Base-by-base conservation (phyloP, 2,888 invertebrate species). In the Drosophila kambysellisi region DNA sequence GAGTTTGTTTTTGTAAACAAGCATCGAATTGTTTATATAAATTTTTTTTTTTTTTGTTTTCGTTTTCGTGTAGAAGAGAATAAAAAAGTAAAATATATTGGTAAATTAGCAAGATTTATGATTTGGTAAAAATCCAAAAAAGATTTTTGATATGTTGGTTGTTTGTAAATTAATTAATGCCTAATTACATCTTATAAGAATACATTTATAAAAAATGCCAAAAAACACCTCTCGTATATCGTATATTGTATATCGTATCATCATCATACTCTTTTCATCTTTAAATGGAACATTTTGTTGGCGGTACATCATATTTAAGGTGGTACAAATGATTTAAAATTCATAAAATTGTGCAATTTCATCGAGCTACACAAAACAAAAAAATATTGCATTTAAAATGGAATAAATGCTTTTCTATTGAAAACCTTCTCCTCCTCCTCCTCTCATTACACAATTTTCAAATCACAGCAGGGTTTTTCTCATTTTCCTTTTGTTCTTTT, bases 1-100 rank as follows among this genome's bases (percentile, higher is more conserved):
- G 77, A 77, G 63, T 67, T 75, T 78, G 78, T 74, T 71, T 77
- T 79, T 80, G 74, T 74, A 81, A 81, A 82, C 84, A 88, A 87
- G 73, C 82, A 86, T 89, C 88, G 81, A 83, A 76, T 84, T 72
- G 69, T 74, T 63, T 68, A 56, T 64, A 39, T 39, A 39, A n/a
- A 39, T n/a, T 39, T 72, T 76, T 66, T 73, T 75, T 76, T 70
- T 70, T 46, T 46, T 46, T 11, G 57, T 82, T 76, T 78, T 70
- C 50, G 61, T 74, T 80, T 88, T 88, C 84, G 90, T 90, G 90
- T 86, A 91, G 92, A 92, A 91, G 91, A 92, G 91, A 92, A 89
- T 90, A 92, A 89, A 91, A 91, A 92, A 56, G 56, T 87, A 91
- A 87, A 91, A 57, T 57, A 50, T 74, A 91, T 83, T 91, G 81